A percentile compares a stretch with the other conserved stretches of the same genome.
Evolutionary conservation across 2,797 vertebrate species (phyloP).

Genomic region (Macropus fuliginosus): DNA sequence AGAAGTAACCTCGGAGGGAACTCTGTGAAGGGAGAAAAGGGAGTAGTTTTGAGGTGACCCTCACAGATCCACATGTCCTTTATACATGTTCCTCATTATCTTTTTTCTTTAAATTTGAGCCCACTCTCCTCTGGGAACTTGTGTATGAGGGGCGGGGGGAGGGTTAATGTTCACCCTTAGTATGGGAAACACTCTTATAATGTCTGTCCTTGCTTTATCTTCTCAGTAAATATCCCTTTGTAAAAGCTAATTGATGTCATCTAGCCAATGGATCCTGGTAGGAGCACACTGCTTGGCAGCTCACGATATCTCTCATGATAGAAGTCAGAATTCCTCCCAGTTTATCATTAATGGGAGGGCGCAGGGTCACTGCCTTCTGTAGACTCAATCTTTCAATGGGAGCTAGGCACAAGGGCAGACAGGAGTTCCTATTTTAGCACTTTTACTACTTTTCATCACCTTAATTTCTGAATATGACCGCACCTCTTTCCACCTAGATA

Average conservation of each 20-base stretch:
- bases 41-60: too few species aligned
- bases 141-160: not conserved
- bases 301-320: not conserved
- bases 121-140: not conserved
- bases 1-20: not conserved
- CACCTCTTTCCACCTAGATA: not conserved
- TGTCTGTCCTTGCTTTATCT: not conserved
- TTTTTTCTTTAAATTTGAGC: not conserved
- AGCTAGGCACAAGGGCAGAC: not conserved
- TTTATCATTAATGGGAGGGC: not conserved
- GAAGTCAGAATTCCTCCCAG: not conserved
- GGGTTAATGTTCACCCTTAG: not conserved
- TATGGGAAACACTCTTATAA: not conserved
- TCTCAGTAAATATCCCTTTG: not conserved
- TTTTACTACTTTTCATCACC: not conserved
- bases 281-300: not conserved
- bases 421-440: not conserved
- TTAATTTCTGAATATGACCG: not conserved
- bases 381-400: not conserved
- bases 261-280: not conserved
- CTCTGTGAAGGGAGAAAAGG: not conserved
- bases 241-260: not conserved
- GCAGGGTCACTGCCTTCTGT: not conserved
- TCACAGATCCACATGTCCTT: not conserved
- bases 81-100: not conserved